Evolutionary conservation across 2,797 vertebrate genomes (phyloP).

Genomic region (Liasis olivaceus): DNA sequence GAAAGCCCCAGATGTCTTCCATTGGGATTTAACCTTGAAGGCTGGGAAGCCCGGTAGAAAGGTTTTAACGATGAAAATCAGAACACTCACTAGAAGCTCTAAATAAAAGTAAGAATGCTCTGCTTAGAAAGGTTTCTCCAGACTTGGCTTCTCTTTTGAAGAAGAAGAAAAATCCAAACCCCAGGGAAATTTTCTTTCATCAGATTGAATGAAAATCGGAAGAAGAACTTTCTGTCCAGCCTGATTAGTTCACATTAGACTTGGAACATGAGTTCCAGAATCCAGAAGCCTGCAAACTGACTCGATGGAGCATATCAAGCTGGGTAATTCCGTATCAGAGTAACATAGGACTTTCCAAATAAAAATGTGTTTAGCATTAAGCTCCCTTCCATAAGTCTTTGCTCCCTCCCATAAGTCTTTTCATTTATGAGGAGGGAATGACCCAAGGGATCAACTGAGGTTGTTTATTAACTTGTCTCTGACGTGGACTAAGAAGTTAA

Average conservation of each 20-base stretch:
- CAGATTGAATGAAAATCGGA: background rate
- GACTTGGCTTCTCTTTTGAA: background rate
- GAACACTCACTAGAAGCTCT: background rate
- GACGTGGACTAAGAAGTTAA: too few relatives aligned
- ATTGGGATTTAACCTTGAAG: background rate
- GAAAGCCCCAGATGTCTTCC: background rate
- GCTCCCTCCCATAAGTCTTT: background rate
- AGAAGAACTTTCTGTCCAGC: background rate
- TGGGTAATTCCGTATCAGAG: background rate
- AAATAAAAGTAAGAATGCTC: background rate
- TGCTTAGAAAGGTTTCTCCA: background rate
- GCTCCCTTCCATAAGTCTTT: background rate
- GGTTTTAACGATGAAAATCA: background rate
- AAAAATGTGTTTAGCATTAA: background rate
- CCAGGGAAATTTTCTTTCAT: background rate
- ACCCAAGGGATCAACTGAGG: background rate
- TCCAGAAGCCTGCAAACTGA: background rate
- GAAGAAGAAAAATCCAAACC: background rate
- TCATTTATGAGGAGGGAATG: background rate
- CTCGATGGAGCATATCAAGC: background rate
- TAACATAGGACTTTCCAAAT: background rate
- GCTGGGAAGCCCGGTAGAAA: background rate
- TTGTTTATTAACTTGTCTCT: background rate
- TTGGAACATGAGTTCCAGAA: background rate
- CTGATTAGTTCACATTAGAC: background rate